Evolutionary conservation across 2,113 vertebrate genomes (phyloP), one percentile per base, ranked within the genome.

Genomic region (Bagarius yarrelli): DNA sequence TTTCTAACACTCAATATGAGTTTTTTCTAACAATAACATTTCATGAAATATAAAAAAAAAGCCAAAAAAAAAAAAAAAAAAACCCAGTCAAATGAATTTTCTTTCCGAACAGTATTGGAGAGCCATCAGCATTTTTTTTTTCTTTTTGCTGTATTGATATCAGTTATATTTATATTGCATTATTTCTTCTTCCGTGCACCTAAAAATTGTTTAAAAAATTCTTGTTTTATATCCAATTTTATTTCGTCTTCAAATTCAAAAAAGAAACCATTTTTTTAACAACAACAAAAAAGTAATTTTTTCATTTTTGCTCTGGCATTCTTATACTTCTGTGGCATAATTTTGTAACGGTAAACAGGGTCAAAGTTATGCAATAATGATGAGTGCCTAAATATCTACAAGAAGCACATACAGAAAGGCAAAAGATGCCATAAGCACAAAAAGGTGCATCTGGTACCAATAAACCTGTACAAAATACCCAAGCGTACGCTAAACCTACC

Each of bases 281-380:
- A 4, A 36, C 72, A 76, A 36, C 63, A 27, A 16, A 44, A 36
- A 63, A 61, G 21, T 69, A 82, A 88, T 84, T 87, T 86, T 91
- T 88, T 87, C 85, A n/a, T 88, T 72, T 50, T 56, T 27, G 85
- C 84, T 81, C 83, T 87, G 83, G 84, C 84, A 81, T 81, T 90
- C 83, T 88, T 83, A 82, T 86, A 83, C 66, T 84, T 92, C 89
- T 88, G 44, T 88, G 88, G 91, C 93, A 93, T 94, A 93, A 94
- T 94, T 93, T 92, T 94, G 93, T 91, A 91, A 92, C 86, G 92
- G 92, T 85, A 89, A 93, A 91, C 93, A 94, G 93, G 93, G 93
- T 94, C 91, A 94, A 93, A 93, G 92, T 94, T 94, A 94, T 94
- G 93, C 93, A 94, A 94, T 94, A 94, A 92, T 90, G 74, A 93